Evolutionary conservation across 2,797 vertebrate genomes (phyloP).

Genomic region (Coregonus suidteri): DNA sequence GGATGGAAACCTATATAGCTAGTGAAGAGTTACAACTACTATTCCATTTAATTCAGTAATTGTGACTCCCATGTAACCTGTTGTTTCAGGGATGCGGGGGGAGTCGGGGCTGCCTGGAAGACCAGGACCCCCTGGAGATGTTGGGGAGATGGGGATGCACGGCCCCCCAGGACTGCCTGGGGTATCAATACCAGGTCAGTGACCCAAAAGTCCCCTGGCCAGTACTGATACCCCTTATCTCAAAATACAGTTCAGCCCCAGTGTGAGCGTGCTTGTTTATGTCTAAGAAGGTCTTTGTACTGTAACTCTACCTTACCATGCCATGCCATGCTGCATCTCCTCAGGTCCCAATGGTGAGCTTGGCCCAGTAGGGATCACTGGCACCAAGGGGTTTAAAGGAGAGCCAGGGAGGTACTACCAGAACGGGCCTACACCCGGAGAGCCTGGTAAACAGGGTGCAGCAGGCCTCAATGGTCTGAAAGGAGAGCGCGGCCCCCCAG

Average conservation of each 20-base stretch:
- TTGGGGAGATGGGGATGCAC: conserved; percentile 57
- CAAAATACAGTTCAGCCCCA: background rate
- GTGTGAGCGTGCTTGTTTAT: background rate
- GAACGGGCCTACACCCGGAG: conserved; percentile 40
- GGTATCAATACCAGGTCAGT: conserved; percentile 55
- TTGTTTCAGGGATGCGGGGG: conserved; percentile 52
- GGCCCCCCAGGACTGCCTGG: conserved; percentile 58
- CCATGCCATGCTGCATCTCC: background rate
- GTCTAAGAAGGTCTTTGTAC: background rate
- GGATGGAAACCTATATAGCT: too few relatives aligned
- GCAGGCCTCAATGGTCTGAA: conserved; percentile 61
- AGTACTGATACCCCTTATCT: background rate
- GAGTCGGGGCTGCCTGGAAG: conserved; percentile 42
- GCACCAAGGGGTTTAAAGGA: conserved; percentile 62
- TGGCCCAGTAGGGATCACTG: conserved; percentile 50
- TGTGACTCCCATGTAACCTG: background rate
- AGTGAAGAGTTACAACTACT: conserved; percentile 1
- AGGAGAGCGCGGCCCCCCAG: conserved; percentile 65
- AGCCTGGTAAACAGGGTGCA: conserved; percentile 59
- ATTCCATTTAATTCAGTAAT: background rate
- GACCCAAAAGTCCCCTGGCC: background rate
- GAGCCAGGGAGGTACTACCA: conserved; percentile 43
- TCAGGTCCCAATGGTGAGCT: conserved; percentile 50
- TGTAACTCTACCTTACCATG: background rate
- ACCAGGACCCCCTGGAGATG: conserved; percentile 52